Evolutionary conservation across 2,113 vertebrate genomes (phyloP).

Genomic region (Candoia aspera): DNA sequence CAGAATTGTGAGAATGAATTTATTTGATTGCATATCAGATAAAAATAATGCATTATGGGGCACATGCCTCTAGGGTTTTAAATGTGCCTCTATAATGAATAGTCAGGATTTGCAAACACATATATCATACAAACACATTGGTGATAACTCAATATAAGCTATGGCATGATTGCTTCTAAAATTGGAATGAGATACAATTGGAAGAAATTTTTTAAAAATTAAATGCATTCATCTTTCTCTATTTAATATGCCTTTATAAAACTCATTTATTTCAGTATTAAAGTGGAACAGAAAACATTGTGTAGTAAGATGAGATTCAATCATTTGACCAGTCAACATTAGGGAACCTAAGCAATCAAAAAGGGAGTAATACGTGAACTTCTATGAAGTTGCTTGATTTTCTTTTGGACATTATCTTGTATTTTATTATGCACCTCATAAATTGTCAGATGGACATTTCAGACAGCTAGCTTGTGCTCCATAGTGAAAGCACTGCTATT

Average conservation of each 20-base stretch:
- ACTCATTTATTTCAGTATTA: too few species aligned
- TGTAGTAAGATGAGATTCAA: background rate
- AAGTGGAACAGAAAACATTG: too few species aligned
- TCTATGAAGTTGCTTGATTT: background rate
- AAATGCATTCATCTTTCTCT: background rate
- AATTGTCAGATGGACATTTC: background rate
- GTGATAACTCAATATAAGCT: background rate
- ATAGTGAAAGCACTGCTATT: background rate
- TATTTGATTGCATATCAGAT: background rate
- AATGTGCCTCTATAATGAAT: background rate
- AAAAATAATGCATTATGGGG: background rate
- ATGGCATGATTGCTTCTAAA: too few species aligned
- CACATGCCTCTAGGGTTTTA: too few species aligned
- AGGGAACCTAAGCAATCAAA: background rate
- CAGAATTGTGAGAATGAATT: background rate
- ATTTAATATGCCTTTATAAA: background rate
- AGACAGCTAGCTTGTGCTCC: background rate
- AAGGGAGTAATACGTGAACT: background rate
- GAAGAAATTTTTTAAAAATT: background rate
- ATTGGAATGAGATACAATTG: background rate
- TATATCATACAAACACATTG: background rate
- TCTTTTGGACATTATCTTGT: background rate
- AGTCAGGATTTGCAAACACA: background rate
- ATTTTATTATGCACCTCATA: background rate
- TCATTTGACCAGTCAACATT: fast-evolving